These are phyloP conservation scores for Maniola hyperantus DNA, from an alignment of 2,888 invertebrate species.

Conservation along the genomic window DNA sequence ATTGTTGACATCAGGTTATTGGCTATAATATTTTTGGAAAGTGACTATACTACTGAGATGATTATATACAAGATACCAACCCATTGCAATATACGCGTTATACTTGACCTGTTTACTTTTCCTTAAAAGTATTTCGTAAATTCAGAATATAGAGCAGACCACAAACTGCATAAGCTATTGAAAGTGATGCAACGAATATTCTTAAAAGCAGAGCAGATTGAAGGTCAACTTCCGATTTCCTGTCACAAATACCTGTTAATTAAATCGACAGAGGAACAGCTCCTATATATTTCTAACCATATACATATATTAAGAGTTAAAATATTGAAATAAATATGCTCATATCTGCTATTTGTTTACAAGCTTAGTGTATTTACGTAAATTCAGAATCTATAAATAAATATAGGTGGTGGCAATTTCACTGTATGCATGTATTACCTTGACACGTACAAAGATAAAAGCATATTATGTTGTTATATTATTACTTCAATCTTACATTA, in stretches of 20 bases:
- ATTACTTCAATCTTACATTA: no score
- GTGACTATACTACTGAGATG: neutral
- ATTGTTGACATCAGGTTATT: neutral
- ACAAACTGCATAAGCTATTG: neutral
- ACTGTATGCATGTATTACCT: neutral
- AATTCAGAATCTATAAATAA: neutral
- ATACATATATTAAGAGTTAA: no score
- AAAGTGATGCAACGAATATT: neutral
- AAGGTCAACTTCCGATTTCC: neutral
- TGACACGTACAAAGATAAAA: neutral
- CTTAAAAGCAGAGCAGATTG: neutral
- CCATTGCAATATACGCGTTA: neutral
- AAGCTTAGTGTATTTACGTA: neutral
- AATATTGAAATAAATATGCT: no score
- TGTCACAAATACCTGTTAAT: neutral
- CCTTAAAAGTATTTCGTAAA: constrained; percentile 5
- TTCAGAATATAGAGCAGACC: constrained; percentile 2
- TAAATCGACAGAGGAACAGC: neutral
- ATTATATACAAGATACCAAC: neutral
- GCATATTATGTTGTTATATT: neutral
- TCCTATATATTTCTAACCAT: no score
- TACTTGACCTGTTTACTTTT: constrained; percentile 16
- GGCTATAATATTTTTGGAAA: neutral
- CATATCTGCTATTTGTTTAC: no score
- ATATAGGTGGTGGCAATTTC: neutral